Conservation (phyloP, 2,888 invertebrate genomes). For the Drosophila lacicola region DNA sequence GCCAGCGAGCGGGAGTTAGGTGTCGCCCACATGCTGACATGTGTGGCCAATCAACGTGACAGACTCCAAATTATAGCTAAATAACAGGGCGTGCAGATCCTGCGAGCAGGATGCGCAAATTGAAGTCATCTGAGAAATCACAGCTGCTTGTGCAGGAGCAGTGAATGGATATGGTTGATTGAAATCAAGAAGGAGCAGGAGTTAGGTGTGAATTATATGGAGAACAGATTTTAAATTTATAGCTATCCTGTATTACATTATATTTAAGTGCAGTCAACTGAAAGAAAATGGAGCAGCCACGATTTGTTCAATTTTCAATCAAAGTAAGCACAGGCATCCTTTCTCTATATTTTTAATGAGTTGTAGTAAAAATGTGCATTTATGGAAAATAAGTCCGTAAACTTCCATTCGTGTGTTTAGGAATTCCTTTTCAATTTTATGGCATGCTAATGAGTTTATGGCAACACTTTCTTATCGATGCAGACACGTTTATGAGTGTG, state of each 20-base stretch:
- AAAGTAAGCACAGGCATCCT: too few relatives aligned
- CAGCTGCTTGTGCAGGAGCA: conserved; percentile 9
- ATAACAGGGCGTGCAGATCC: conserved; percentile 40
- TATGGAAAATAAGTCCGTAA: too few relatives aligned
- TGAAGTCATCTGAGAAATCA: conserved; percentile 40
- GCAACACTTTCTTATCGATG: not conserved
- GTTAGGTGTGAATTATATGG: not conserved
- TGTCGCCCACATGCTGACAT: conserved; percentile 5
- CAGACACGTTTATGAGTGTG: not conserved
- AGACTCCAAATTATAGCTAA: conserved; percentile 29
- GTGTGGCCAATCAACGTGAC: conserved; percentile 49
- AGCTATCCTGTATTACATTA: too few relatives aligned
- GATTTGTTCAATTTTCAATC: too few relatives aligned
- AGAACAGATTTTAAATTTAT: too few relatives aligned
- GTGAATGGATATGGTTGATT: not conserved
- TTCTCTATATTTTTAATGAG: too few relatives aligned
- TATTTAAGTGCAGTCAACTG: too few relatives aligned
- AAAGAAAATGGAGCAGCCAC: too few relatives aligned
- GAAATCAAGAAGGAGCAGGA: not conserved
- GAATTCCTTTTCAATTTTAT: not conserved
- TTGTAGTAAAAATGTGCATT: not conserved
- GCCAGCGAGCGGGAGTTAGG: not conserved
- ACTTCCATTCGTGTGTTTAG: not conserved
- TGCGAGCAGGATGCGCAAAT: conserved; percentile 33
- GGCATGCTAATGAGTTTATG: not conserved